Base-by-base conservation (phyloP, 2,888 invertebrate genomes). In the Acrobasis suavella region DNA sequence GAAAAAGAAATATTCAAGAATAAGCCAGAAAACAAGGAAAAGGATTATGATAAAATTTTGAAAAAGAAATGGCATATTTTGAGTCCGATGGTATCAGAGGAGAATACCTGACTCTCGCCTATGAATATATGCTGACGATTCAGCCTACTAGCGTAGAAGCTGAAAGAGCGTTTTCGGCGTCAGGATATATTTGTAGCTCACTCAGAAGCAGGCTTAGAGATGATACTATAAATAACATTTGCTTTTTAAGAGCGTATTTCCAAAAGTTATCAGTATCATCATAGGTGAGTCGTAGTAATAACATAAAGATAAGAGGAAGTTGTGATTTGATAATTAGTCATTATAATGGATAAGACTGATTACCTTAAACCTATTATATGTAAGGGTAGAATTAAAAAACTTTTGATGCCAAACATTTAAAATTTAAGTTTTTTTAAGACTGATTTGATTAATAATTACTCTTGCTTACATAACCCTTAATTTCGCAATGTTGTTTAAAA, bases 171-270 rank as follows among this genome's bases (percentile, higher is more conserved):
- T n/a, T n/a, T n/a, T n/a, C n/a, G n/a, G n/a, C n/a, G n/a, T n/a
- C n/a, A n/a, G n/a, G n/a, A n/a, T n/a, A n/a, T n/a, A n/a, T n/a
- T 46, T 65, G 65, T 60, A 65, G 65, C 58, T 65, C 63, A 50
- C 42, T 67, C 15, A 22, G 67, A 64, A 67, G 64, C 55, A 64
- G 62, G 60, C 54, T 65, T 32, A 58, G 58, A 54, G 61, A 64
- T 64, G 52, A 64, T 49, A 66, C 62, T 50, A 66, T 63, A 46
- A 49, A 49, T 49, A 8, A 1, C 49, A 49, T 49, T 49, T n/a
- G 49, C 49, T 49, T 49, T n/a, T 49, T 49, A 49, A 49, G 49
- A 49, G 49, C 9, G 49, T 49, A 49, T 49, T 49, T 49, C 8
- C 49, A 58, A 52, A 66, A 46, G 60, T 54, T 60, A 58, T n/a